Evolutionary conservation across 1,140 invertebrate genomes (phyloP), one percentile per base, ranked within the genome.

Genomic region (Agrypnia vestita): DNA sequence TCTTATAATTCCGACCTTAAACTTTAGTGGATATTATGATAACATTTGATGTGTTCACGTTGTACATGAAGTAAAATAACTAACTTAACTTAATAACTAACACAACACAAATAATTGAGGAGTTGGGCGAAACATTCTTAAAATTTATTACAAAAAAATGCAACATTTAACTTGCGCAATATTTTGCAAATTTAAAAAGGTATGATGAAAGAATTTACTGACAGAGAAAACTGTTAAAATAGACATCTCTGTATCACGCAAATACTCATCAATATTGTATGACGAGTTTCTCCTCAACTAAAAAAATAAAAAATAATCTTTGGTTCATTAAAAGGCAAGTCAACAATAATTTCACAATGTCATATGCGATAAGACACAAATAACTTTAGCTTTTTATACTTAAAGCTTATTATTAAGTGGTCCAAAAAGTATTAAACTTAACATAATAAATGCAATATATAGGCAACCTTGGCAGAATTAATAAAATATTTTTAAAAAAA

Each of bases 371-470:
- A 59, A 3, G 17, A 19, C 17, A 15, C 55, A 59, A 15, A 59
- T 19, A 59, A 59, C 6, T 35, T 59, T 59, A 59, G 17, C 53
- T 19, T 59, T 59, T 59, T 59, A 59, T 21, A 17, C 55, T 59
- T 59, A 59, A 35, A 64, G 25, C 61, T 64, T 64, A 64, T 64
- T 35, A n/a, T 25, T 64, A 35, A 64, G 35, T 64, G 61, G 61
- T 64, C 61, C 61, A 64, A 64, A 15, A 64, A n/a, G 21, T 64
- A 43, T 35, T 25, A 64, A 64, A 64, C 61, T 64, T 64, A 64
- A 64, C 61, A n/a, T 64, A 64, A 64, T 64, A 64, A 64, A 64
- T 64, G 61, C 61, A 59, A 17, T 59, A 21, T 59, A 59, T 19
- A 59, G 55, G 17, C 55, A 59, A 17, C 17, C 15, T 35, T 35